phyloP scores from a whole-genome alignment of 92 coral and sea anemone genomes.

The Epizoanthus fatuus region DNA sequence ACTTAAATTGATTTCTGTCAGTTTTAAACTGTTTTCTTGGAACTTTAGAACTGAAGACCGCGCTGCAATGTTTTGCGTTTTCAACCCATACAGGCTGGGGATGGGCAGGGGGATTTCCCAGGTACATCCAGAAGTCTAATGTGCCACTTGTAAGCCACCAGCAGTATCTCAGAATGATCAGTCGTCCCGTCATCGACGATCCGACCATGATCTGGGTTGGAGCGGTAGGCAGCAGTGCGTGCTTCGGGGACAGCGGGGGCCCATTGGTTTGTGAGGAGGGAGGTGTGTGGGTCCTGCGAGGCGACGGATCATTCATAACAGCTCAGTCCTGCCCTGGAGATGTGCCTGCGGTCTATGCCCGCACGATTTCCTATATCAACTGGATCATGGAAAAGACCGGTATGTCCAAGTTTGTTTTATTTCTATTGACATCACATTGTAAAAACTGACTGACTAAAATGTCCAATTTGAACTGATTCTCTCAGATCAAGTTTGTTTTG shows the following conservation, averaged over 20 bases:
- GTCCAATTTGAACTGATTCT: too few relatives aligned
- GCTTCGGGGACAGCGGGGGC: conserved; percentile 38
- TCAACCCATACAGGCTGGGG: conserved; percentile 19
- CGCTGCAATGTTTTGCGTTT: background rate
- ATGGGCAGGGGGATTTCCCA: conserved; percentile 12
- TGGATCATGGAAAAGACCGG: conserved; percentile 19
- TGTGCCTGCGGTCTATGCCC: conserved; percentile 24
- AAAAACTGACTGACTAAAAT: too few relatives aligned
- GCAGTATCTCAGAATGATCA: background rate
- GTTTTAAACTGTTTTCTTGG: background rate
- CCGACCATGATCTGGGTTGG: conserved; percentile 29
- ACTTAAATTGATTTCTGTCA: background rate
- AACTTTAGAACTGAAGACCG: background rate
- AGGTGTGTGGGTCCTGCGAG: conserved; percentile 18
- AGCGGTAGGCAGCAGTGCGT: conserved; percentile 19
- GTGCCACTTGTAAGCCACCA: conserved; percentile 21
- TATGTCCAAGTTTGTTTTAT: background rate
- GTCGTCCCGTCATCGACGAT: conserved; percentile 4
- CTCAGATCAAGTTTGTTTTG: too few relatives aligned
- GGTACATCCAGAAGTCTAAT: background rate
- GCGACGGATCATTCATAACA: conserved; percentile 15
- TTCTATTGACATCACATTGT: too few relatives aligned
- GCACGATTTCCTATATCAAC: conserved; percentile 16
- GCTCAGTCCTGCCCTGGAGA: conserved; percentile 31
- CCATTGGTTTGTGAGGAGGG: conserved; percentile 32